These are phyloP conservation scores for Oreochromis spilurus DNA, from an alignment of 2,113 vertebrate species.

Conservation along the genomic window DNA sequence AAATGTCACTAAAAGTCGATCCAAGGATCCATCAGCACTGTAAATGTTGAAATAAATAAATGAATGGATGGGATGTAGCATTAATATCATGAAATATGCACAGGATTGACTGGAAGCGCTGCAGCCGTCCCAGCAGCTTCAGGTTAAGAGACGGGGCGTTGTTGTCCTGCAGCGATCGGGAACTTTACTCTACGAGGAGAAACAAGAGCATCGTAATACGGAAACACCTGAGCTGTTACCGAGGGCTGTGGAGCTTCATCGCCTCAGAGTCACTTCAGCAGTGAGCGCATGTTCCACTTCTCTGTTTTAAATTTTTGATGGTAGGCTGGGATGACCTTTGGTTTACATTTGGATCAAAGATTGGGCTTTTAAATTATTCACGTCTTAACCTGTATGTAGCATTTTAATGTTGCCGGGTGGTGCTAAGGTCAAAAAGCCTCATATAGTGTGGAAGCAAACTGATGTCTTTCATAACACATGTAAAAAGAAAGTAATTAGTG, in stretches of 20 bases:
- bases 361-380: slow-evolving; percentile 43
- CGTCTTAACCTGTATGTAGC: slow-evolving; percentile 2
- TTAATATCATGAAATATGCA: background rate
- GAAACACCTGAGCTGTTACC: background rate
- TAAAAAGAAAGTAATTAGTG: background rate
- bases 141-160: background rate
- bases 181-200: background rate
- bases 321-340: slow-evolving; percentile 46
- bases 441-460: background rate
- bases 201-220: background rate
- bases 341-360: slow-evolving; percentile 44
- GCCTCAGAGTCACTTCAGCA: background rate
- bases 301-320: slow-evolving; percentile 40
- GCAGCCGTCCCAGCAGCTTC: background rate
- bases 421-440: background rate
- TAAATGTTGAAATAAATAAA: background rate
- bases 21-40: background rate
- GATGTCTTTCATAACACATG: background rate
- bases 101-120: background rate
- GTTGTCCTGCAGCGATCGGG: background rate
- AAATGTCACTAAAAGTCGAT: slow-evolving; percentile 13
- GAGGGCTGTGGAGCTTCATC: background rate
- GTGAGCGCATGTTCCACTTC: background rate
- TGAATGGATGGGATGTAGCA: background rate
- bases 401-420: background rate